phyloP scores from a whole-genome alignment of 2,888 invertebrate species.

The Eurytoma adleriae region DNA sequence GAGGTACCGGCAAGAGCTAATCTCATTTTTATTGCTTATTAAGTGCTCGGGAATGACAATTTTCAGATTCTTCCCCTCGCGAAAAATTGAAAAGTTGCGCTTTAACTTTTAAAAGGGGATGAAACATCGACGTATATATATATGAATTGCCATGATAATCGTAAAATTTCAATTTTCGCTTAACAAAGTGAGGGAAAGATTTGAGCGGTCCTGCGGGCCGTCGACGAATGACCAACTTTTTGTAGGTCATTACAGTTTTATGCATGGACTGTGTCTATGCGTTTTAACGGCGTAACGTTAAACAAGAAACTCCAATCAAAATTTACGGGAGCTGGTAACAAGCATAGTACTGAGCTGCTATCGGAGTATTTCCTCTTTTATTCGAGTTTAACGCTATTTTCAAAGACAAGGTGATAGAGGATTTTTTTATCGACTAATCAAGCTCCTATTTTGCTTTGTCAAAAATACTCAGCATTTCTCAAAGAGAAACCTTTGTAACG shows the following conservation, averaged over 20 bases:
- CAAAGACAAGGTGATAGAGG: too few species aligned
- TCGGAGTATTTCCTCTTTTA: constrained; percentile 27
- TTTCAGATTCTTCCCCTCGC: not conserved
- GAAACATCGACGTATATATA: too few species aligned
- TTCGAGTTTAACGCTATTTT: constrained; percentile 14
- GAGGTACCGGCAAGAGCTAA: constrained; percentile 3
- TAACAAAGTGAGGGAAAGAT: not conserved
- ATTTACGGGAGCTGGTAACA: constrained; percentile 29
- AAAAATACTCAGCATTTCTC: too few species aligned
- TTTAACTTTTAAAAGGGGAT: too few species aligned
- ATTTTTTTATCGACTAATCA: not conserved
- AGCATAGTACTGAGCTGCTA: not conserved
- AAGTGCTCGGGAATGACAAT: constrained; percentile 25
- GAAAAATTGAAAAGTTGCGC: too few species aligned
- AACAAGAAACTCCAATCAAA: constrained; percentile 48
- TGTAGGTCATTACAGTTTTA: constrained; percentile 22
- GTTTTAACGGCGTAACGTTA: constrained; percentile 22
- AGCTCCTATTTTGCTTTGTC: not conserved
- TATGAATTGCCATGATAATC: too few species aligned
- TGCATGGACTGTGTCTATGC: not conserved
- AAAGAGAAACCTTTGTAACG: too few species aligned
- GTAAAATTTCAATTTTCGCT: not conserved
- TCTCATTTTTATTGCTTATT: constrained; percentile 47
- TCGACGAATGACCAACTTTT: constrained; percentile 4
- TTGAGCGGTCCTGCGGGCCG: not conserved